Percentiles rank a stretch among this genome's conserved stretches.
Evolutionary conservation across 2,113 vertebrate genomes (phyloP).

Genomic region (Montifringilla adamsi): DNA sequence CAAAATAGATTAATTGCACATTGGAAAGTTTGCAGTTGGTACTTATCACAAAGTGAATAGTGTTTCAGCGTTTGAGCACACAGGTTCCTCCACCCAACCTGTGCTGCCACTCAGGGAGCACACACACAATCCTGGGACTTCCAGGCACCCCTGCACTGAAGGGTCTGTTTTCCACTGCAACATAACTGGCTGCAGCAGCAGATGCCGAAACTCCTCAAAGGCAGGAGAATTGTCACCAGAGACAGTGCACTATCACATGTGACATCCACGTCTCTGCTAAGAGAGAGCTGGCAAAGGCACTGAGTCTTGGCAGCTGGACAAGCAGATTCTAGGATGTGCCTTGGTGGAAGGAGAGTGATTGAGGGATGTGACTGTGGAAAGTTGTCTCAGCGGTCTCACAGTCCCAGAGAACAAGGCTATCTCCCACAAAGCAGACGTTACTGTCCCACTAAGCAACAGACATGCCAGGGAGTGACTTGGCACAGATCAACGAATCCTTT

Average conservation of each 20-base stretch:
- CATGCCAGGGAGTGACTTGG: neutral
- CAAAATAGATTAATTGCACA: neutral
- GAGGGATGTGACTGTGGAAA: neutral
- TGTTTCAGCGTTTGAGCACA: neutral
- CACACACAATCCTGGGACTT: neutral
- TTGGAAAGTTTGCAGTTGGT: neutral
- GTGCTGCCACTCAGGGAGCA: accelerated
- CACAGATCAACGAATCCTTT: neutral
- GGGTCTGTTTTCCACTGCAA: neutral
- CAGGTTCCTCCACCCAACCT: neutral
- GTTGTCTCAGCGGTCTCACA: neutral
- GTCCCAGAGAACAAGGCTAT: neutral
- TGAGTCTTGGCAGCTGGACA: neutral
- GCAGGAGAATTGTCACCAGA: neutral
- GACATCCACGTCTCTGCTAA: neutral
- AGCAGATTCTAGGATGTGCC: neutral
- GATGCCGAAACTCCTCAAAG: neutral
- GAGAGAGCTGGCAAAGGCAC: neutral
- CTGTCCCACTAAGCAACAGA: neutral
- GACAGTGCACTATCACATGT: too few species aligned
- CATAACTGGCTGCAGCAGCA: neutral
- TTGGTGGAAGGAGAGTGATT: neutral
- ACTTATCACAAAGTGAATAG: neutral
- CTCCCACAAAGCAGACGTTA: neutral
- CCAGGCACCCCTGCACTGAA: neutral